phyloP scores from a whole-genome alignment of 1,140 invertebrate species.

The Oryctes rhinoceros region DNA sequence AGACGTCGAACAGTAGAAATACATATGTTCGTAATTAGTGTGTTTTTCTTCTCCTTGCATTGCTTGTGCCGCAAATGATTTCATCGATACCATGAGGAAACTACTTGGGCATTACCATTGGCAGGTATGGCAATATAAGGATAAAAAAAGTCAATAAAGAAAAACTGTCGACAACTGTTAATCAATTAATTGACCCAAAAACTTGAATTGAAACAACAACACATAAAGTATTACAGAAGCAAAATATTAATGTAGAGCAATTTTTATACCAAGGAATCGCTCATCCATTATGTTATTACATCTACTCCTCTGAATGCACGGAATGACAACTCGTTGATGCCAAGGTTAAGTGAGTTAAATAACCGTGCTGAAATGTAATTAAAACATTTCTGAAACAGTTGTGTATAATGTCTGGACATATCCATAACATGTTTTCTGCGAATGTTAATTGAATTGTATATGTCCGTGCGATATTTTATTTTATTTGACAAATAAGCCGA shows the following conservation, averaged over 20 bases:
- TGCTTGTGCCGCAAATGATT: no score
- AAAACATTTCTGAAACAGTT: conserved; percentile 13
- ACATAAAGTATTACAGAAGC: neutral
- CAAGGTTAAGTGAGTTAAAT: neutral
- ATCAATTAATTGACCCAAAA: no score
- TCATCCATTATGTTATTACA: conserved; percentile 18
- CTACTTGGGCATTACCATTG: no score
- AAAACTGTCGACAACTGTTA: no score
- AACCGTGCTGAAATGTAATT: conserved; percentile 3
- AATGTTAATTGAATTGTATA: neutral
- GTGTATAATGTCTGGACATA: conserved; percentile 1
- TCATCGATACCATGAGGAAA: no score
- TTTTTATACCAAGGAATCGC: no score
- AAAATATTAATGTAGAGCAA: neutral
- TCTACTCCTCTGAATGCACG: neutral
- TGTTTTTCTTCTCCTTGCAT: no score
- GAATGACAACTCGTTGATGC: neutral
- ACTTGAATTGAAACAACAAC: no score
- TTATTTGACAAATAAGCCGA: conserved; percentile 6
- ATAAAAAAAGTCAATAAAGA: no score
- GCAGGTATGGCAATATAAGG: no score
- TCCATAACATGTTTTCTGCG: conserved; percentile 7
- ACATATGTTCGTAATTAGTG: no score
- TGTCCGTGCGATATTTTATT: neutral
- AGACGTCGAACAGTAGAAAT: no score